Evolutionary conservation across 2,113 vertebrate species (phyloP).

Genomic region (Planiliza haematocheilus): DNA sequence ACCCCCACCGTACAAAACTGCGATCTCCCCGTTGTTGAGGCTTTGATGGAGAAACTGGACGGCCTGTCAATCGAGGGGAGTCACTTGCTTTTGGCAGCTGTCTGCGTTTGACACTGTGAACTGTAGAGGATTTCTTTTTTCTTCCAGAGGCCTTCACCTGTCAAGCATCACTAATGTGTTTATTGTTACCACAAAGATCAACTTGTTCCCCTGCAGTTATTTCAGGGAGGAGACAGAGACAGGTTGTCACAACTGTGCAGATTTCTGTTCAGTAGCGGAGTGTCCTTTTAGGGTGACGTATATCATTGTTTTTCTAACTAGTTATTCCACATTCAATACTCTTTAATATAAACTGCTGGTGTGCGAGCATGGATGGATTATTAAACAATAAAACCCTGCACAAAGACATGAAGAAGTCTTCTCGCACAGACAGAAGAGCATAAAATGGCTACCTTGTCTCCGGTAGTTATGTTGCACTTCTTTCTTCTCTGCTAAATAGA

Average conservation of each 20-base stretch:
- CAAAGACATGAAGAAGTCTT: neutral
- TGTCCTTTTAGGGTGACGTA: neutral
- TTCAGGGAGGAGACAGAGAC: conserved; percentile 13
- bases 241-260: conserved; percentile 1
- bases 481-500: no score
- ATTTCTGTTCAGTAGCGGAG: neutral
- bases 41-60: conserved; percentile 47
- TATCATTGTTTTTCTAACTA: neutral
- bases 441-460: neutral
- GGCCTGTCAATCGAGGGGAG: conserved; percentile 43
- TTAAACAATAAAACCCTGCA: no score
- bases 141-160: conserved; percentile 67
- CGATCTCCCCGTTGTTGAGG: conserved; percentile 34
- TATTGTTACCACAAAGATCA: conserved; percentile 60
- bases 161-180: conserved; percentile 72
- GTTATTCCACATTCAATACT: neutral
- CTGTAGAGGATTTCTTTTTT: conserved; percentile 59
- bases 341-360: no score
- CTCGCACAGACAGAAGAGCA: neutral
- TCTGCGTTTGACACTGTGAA: conserved; percentile 68
- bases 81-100: conserved; percentile 58
- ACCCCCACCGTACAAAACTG: conserved; percentile 17
- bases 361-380: neutral
- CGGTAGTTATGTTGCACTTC: no score
- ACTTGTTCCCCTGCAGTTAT: conserved; percentile 53